Evolutionary conservation across 2,888 invertebrate genomes (phyloP), one percentile per base, ranked within the genome.

Genomic region (Phalangium opilio): DNA sequence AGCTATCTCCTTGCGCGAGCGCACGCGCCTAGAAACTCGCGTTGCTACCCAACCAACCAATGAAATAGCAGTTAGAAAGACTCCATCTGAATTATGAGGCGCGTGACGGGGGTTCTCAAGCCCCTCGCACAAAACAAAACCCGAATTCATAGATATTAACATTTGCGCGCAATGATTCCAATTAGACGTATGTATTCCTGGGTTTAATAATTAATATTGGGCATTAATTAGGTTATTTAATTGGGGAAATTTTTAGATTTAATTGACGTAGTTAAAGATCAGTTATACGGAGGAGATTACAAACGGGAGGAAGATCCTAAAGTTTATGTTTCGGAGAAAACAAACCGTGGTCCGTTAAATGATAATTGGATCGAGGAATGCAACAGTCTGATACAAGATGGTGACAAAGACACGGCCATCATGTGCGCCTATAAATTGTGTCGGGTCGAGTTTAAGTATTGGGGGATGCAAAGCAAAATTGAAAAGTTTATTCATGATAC

Each of bases 381-480:
- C 56, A 66, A 41, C 49, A 27, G 8, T 8, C 27, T 7, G 8
- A 27, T 27, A 27, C 4, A 27, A 4, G 27, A 27, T 4, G 50
- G 35, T 39, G 36, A 80, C 45, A 81, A 81, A 62, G 60, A 72
- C 45, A 82, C 83, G 65, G 79, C 90, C 33, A 75, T 98, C 47
- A 99, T 99, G 98, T 96, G 96, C 67, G 96, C 98, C 51, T 99
- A 99, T 69, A 99, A 99, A 71, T 75, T 99, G 55, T 98, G 96
- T 67, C 78, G 82, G 62, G 96, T 99, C 35, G 96, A 99, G 69
- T 98, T 99, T 67, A 79, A 89, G 47, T 98, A 98, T 68, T 99
- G 98, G 98, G 98, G 98, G 50, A 93, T 98, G 93, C 98, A 99
- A 73, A 93, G 90, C 45, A 93, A 98, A 70, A 76, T 96, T 59